A percentile compares a stretch with the other conserved stretches of the same genome.
Conservation (phyloP, 2,888 invertebrate genomes). For the Microchrysa polita region DNA sequence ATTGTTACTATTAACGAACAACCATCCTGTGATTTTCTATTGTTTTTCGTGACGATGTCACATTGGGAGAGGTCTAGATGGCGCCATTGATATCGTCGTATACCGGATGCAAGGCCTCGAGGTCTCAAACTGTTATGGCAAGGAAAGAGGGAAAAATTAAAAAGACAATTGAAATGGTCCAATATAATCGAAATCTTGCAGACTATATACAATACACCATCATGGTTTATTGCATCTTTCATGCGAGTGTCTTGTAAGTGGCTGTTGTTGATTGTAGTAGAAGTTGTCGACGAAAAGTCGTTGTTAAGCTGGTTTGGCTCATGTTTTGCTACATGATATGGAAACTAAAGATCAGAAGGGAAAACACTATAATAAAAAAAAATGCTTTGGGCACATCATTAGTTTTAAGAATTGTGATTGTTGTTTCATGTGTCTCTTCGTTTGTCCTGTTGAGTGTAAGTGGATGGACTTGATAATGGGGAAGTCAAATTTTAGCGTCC, state of each 20-base stretch:
- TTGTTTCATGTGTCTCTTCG: too few species aligned
- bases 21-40: constrained; percentile 41
- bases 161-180: constrained; percentile 48
- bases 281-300: constrained; percentile 20
- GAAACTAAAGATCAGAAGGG: not conserved
- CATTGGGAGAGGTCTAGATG: constrained; percentile 55
- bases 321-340: constrained; percentile 6
- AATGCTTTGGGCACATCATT: constrained; percentile 14
- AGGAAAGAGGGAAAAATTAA: constrained; percentile 44
- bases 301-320: too few species aligned
- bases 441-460: too few species aligned
- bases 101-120: constrained; percentile 31
- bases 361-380: constrained; percentile 11
- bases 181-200: constrained; percentile 42
- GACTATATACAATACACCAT: too few species aligned
- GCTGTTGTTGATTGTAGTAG: constrained; percentile 36
- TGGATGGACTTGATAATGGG: too few species aligned
- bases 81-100: constrained; percentile 54
- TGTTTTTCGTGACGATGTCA: constrained; percentile 54
- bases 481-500: too few species aligned
- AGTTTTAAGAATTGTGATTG: not conserved
- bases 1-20: constrained; percentile 41
- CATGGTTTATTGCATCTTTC: constrained; percentile 40
- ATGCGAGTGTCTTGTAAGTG: constrained; percentile 37
- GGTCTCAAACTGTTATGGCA: constrained; percentile 19